A percentile compares a stretch with the other conserved stretches of the same genome.
Evolutionary conservation across 2,888 invertebrate genomes (phyloP).

Genomic region (Sycophila texana): DNA sequence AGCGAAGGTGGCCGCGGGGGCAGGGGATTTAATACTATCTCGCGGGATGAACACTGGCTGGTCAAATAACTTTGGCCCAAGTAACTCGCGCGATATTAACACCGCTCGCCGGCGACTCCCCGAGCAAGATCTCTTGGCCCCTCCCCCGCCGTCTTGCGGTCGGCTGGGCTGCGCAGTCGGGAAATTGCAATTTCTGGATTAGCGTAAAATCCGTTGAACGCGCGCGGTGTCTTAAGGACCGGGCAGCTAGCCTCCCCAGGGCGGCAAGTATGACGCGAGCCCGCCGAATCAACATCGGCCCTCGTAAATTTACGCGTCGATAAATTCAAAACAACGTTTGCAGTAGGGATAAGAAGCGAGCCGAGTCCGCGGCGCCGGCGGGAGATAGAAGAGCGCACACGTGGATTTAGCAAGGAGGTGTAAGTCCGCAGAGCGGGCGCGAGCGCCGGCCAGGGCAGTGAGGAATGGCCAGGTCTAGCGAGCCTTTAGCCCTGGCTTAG

Average conservation of each 20-base stretch:
- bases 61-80: conserved; percentile 73
- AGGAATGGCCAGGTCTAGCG: conserved; percentile 75
- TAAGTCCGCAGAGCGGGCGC: conserved; percentile 64
- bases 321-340: conserved; percentile 72
- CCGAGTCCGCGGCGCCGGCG: conserved; percentile 65
- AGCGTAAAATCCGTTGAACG: conserved; percentile 22
- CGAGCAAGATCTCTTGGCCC: conserved; percentile 17
- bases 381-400: conserved; percentile 21
- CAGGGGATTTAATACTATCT: conserved; percentile 72
- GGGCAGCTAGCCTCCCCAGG: neutral
- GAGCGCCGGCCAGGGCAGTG: conserved; percentile 67
- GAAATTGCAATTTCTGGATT: conserved; percentile 48
- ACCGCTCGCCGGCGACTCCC: conserved; percentile 25
- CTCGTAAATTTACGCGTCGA: conserved; percentile 70
- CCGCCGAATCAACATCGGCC: conserved; percentile 38
- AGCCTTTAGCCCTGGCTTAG: conserved; percentile 75
- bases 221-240: neutral
- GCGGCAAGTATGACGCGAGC: conserved; percentile 37
- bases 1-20: conserved; percentile 62
- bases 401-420: conserved; percentile 62
- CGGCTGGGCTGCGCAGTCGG: neutral
- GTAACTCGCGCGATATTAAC: conserved; percentile 70
- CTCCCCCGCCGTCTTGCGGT: neutral
- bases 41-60: conserved; percentile 70
- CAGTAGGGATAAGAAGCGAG: conserved; percentile 73